phyloP scores from a whole-genome alignment of 2,888 invertebrate species.

The Andrena bicolor region DNA sequence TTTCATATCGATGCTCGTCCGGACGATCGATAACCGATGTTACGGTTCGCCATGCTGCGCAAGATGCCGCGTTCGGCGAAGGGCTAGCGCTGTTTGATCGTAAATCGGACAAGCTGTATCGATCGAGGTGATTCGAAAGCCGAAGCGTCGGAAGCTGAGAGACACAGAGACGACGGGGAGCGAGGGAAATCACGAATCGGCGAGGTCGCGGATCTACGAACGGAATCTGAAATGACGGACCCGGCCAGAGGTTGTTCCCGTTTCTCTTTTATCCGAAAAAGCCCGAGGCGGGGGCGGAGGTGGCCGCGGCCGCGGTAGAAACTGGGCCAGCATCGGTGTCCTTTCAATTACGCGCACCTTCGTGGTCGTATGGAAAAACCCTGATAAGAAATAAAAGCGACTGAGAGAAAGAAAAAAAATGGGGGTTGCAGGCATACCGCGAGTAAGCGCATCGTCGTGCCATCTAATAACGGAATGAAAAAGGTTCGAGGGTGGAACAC shows the following conservation, averaged over 20 bases:
- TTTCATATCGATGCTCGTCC: background rate
- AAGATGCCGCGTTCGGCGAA: background rate
- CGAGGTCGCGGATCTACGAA: background rate
- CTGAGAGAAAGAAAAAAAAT: conserved; percentile 6
- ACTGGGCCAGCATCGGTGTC: conserved; percentile 49
- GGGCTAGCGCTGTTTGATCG: background rate
- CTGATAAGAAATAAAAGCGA: conserved; percentile 2
- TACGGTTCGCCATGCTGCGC: background rate
- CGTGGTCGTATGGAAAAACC: conserved; percentile 10
- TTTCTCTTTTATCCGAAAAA: conserved; percentile 32
- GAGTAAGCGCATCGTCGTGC: conserved; percentile 30
- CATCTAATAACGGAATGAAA: background rate
- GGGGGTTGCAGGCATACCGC: conserved; percentile 28
- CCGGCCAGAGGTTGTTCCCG: conserved; percentile 12
- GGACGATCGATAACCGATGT: conserved; percentile 8
- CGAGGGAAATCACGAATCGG: background rate
- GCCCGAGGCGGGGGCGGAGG: conserved; percentile 11
- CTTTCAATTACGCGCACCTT: conserved; percentile 56
- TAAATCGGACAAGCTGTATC: conserved; percentile 9
- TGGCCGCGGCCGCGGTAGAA: conserved; percentile 1
- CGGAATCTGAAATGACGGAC: background rate
- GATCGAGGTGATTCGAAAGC: background rate
- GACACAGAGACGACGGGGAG: background rate
- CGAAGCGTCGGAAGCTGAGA: background rate
- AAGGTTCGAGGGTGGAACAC: background rate